phyloP scores from a whole-genome alignment of 2,888 invertebrate species.

The Plemyria rubiginata region DNA sequence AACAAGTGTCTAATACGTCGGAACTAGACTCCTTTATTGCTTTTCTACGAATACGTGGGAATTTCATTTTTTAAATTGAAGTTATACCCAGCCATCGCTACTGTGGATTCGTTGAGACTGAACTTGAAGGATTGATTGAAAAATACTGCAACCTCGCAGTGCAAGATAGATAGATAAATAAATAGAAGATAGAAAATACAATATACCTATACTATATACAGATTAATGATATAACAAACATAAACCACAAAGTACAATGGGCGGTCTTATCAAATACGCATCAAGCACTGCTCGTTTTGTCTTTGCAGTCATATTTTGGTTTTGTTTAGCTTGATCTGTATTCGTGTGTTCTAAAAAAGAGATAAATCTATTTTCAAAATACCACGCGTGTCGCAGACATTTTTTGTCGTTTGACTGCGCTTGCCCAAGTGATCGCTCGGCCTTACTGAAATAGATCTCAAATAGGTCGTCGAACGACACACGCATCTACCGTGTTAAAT shows the following conservation, averaged over 20 bases:
- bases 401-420: constrained; percentile 37
- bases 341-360: neutral
- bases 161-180: too few species aligned
- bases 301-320: neutral
- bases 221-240: too few species aligned
- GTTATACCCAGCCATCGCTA: too few species aligned
- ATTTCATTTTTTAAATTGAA: constrained; percentile 25
- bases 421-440: constrained; percentile 52
- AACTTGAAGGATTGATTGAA: neutral
- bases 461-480: constrained; percentile 68
- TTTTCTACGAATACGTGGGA: constrained; percentile 20
- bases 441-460: constrained; percentile 64
- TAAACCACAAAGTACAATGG: too few species aligned
- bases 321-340: too few species aligned
- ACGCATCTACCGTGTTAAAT: constrained; percentile 21
- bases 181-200: too few species aligned
- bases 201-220: too few species aligned
- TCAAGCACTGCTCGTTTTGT: too few species aligned
- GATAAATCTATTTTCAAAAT: neutral
- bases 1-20: constrained; percentile 36
- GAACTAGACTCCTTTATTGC: constrained; percentile 25
- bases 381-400: neutral
- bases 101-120: too few species aligned
- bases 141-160: too few species aligned
- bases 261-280: too few species aligned